Percentiles rank a stretch among this genome's conserved stretches.
Conservation (phyloP, 2,888 invertebrate genomes). For the Xiphydria camelus region DNA sequence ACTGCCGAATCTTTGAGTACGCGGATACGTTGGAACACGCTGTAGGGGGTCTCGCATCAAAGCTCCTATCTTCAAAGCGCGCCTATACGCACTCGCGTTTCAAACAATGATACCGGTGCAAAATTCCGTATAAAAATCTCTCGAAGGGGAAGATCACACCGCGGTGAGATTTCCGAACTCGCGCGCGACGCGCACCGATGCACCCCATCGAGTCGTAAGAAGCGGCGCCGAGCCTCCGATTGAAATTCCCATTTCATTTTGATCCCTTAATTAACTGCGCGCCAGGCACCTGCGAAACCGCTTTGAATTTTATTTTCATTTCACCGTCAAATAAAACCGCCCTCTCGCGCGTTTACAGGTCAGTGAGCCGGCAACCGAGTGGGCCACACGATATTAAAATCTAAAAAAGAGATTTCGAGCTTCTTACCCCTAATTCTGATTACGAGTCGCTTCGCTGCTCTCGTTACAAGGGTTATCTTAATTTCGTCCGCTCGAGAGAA, state of each 20-base stretch:
- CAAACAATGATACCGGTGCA: no score
- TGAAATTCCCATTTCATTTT: constrained; percentile 21
- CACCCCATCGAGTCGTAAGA: no score
- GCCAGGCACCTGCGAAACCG: constrained; percentile 9
- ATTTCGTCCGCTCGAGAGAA: constrained; percentile 11
- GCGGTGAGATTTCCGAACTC: no score
- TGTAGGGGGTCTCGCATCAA: no score
- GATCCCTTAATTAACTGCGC: constrained; percentile 25
- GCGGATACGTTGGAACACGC: no score
- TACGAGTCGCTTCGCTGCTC: constrained; percentile 22
- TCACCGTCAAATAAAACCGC: constrained; percentile 19
- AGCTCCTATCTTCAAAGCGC: no score
- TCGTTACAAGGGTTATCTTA: constrained; percentile 16
- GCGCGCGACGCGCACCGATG: no score
- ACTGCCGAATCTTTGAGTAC: no score
- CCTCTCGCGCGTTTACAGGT: constrained; percentile 21
- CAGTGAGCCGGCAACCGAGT: constrained; percentile 35
- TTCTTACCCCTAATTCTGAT: constrained; percentile 33
- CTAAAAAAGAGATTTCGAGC: constrained; percentile 26
- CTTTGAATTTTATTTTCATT: constrained; percentile 13
- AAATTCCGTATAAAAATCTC: no score
- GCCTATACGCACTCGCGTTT: no score
- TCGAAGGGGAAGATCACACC: no score
- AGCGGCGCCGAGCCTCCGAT: no score
- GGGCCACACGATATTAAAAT: constrained; percentile 40